Base-by-base conservation (phyloP, 2,113 vertebrate genomes). In the Dendrocopos noguchii region DNA sequence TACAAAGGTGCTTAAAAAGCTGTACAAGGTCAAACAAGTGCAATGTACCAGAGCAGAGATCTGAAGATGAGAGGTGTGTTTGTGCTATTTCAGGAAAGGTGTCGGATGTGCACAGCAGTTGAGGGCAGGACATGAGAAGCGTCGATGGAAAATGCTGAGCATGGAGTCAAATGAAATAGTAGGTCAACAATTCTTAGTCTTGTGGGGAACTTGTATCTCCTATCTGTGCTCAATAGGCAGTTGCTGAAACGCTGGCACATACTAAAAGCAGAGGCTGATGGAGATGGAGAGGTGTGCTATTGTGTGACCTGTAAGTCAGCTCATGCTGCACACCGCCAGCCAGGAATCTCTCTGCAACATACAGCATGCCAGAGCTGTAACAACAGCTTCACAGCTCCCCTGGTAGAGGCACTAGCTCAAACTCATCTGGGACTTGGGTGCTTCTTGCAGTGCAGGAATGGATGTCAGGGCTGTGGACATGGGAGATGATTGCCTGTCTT, bases 1-100 rank as follows among this genome's bases (percentile, higher is more conserved):
- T 88, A 83, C 66, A 76, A 88, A 87, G 80, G 74, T 96, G 87
- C 64, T 92, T 95, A 56, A 82, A 82, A 83, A 87, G 64, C 90
- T 27, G 84, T 82, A 85, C 70, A 66, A 81, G 63, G 93, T 90
- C 72, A 90, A 91, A 84, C 34, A 83, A 91, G 50, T 46, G 44
- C 83, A 79, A 65, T 9, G 68, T 61, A 88, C 52, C 31, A 47
- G 65, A 87, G 78, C 50, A 72, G 31, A 72, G 55, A 92, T 36
- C 75, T 67, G 60, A 89, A 84, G 85, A n/a, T 29, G 9, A n/a
- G 74, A 72, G 68, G 77, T 84, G 76, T 55, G 17, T 53, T 12
- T n/a, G 55, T 72, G 53, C 27, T 42, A 75, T 47, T 73, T 83
- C 52, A 77, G 80, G 72, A 81, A 91, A 57, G 5, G 50, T 93